phyloP scores from a whole-genome alignment of 2,888 invertebrate species.

The Osmoderma eremita region DNA sequence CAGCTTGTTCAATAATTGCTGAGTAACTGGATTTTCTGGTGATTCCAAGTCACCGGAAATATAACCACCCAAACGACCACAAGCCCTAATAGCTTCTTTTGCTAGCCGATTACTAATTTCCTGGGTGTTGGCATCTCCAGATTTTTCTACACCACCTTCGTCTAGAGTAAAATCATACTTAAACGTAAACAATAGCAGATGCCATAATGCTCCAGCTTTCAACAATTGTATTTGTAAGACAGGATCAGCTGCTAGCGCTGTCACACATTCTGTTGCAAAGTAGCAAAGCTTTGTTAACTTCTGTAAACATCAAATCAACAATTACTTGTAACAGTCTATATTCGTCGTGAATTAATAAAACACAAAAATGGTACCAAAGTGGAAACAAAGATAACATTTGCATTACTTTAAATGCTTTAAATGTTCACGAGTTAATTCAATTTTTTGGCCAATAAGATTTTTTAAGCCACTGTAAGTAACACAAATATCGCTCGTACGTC shows the following conservation, averaged over 20 bases:
- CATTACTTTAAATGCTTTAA: too few relatives aligned
- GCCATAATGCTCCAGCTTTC: constrained; percentile 90
- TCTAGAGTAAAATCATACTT: constrained; percentile 97
- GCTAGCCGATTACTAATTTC: constrained; percentile 94
- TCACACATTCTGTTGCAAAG: constrained; percentile 90
- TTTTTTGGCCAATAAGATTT: too few relatives aligned
- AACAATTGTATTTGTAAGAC: constrained; percentile 86
- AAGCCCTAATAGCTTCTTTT: constrained; percentile 84
- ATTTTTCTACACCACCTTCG: constrained; percentile 92
- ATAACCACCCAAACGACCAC: constrained; percentile 84
- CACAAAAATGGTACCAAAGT: background rate
- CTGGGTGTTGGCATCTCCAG: constrained; percentile 87
- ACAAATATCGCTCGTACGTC: too few relatives aligned
- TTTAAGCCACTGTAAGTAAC: too few relatives aligned
- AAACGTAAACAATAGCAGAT: constrained; percentile 88
- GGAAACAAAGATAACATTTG: constrained; percentile 14
- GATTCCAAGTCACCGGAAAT: constrained; percentile 68
- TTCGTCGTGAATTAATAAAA: too few relatives aligned
- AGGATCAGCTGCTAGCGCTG: constrained; percentile 86
- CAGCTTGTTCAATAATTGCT: constrained; percentile 71
- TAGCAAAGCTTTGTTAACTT: constrained; percentile 84
- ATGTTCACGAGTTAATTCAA: too few relatives aligned
- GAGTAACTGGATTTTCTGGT: constrained; percentile 68
- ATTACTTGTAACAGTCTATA: background rate
- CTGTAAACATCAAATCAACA: constrained; percentile 64